Percentiles rank a stretch among this genome's conserved stretches.
Evolutionary conservation across 2,113 vertebrate genomes (phyloP).

Genomic region (Zeus faber): DNA sequence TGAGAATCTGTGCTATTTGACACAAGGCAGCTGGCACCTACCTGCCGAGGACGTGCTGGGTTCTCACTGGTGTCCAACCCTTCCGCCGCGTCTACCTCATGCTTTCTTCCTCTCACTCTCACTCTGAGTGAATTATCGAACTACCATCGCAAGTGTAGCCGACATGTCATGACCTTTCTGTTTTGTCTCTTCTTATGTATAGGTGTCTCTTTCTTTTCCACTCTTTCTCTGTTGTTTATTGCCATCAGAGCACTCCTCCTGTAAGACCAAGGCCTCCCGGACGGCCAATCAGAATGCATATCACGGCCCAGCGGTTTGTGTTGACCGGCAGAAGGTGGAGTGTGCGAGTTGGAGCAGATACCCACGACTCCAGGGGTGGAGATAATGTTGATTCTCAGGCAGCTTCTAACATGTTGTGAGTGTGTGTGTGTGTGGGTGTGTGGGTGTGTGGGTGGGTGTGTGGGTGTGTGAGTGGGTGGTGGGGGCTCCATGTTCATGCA

Average conservation of each 20-base stretch:
- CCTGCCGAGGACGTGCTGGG: constrained; percentile 36
- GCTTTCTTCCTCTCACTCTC: constrained; percentile 19
- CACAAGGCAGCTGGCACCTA: constrained; percentile 51
- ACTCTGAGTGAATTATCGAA: constrained; percentile 8
- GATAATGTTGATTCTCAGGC: constrained; percentile 12
- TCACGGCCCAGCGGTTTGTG: constrained; percentile 29
- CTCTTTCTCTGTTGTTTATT: constrained; percentile 25
- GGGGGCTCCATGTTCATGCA: neutral
- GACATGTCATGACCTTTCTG: neutral
- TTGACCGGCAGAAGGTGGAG: constrained; percentile 30
- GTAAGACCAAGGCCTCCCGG: constrained; percentile 41
- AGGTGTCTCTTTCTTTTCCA: constrained; percentile 26
- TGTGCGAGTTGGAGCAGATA: constrained; percentile 39
- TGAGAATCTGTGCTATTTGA: constrained; percentile 23
- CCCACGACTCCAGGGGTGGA: no score
- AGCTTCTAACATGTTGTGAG: constrained; percentile 54
- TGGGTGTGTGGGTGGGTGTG: constrained; percentile 3
- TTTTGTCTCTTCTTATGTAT: neutral
- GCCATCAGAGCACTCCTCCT: constrained; percentile 47
- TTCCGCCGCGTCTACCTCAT: neutral
- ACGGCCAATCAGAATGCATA: constrained; percentile 60
- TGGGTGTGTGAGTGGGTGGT: neutral
- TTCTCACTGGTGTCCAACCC: constrained; percentile 11
- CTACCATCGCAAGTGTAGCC: no score
- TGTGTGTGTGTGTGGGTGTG: constrained; percentile 23